These are phyloP conservation scores for Phodopus roborovskii DNA, from an alignment of 2,113 vertebrate species.

Conservation along the genomic window DNA sequence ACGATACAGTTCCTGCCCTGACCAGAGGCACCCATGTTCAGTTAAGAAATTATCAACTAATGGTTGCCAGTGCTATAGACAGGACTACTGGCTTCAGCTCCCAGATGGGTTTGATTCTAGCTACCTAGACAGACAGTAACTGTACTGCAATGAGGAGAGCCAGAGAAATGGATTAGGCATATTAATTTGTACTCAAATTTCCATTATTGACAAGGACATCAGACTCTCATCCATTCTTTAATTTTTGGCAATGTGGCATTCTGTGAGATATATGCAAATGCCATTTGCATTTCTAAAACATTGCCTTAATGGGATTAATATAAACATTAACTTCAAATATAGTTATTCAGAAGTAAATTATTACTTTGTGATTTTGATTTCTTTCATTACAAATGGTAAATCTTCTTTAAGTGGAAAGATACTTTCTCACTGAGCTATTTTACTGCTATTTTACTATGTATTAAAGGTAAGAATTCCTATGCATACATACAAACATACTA, in stretches of 20 bases:
- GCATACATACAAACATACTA: not conserved
- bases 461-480: not conserved
- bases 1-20: not conserved
- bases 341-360: not conserved
- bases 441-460: not conserved
- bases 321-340: slow-evolving; percentile 11
- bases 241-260: not conserved
- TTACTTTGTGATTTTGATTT: not conserved
- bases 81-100: not conserved
- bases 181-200: not conserved
- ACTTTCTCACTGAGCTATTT: not conserved
- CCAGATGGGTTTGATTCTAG: not conserved
- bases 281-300: not conserved
- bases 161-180: not conserved
- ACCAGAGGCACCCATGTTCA: not conserved
- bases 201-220: not conserved
- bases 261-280: not conserved
- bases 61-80: not conserved
- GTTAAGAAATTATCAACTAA: not conserved
- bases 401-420: slow-evolving; percentile 31
- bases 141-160: not conserved
- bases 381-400: not conserved
- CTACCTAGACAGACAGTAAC: not conserved
- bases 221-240: not conserved
- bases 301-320: not conserved